Evolutionary conservation across 1,140 invertebrate species (phyloP), one percentile per base, ranked within the genome.

Genomic region (Conus betulinus): DNA sequence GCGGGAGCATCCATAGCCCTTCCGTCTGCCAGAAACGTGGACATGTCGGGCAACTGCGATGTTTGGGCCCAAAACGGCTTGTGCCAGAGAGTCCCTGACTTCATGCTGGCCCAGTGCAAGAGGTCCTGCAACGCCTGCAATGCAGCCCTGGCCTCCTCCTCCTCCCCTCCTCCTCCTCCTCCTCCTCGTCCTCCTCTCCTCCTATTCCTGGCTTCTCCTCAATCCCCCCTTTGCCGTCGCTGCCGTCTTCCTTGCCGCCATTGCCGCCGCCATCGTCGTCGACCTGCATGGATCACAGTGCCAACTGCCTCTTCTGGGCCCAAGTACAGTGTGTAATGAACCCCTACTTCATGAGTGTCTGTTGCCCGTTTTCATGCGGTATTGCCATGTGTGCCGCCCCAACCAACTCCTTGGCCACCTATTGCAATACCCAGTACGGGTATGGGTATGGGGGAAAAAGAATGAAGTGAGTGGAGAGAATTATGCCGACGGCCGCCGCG

Each of bases 91-190:
- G 93, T 93, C 74, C 79, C 87, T 0, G 84, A 83, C 39, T 94
- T 90, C 85, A 94, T 94, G 93, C 67, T 82, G 4, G 78, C 52
- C 17, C 89, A 91, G 55, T 94, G 93, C 88, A 88, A 83, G 63
- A 91, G 91, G 78, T 87, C 92, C 0, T 94, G 93, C 83, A 85
- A 89, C 25, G 52, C 89, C 11, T 94, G 93, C 88, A 82, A 84
- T 0, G 74, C 53, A 20, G 13, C 23, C 23, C 27, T 23, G 23
- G 5, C 7, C 55, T 4, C 82, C 5, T 0, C 39, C 20, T 81
- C 79, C 39, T 39, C 3, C 39, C 39, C 39, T 1, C 39, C 39
- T 39, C 39, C 39, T 39, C 39, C 39, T 81, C 79, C 51, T 81
- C 79, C 15, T 81, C 79, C 25, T 81, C n/a, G n/a, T 1, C 39